Base-by-base conservation (phyloP, 2,888 invertebrate species). In the Brenthis hecate region DNA sequence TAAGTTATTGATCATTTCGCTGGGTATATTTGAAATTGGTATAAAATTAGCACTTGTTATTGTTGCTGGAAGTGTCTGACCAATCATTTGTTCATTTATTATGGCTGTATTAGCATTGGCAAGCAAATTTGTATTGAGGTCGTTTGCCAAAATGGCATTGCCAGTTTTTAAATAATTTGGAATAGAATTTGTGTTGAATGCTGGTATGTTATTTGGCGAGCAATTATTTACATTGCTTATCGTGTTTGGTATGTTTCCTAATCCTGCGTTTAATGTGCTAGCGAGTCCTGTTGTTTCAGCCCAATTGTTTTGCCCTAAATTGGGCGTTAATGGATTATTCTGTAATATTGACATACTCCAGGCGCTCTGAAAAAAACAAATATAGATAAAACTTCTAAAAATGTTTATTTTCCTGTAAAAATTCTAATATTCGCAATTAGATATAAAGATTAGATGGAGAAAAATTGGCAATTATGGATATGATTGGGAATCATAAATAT, bases 1-100 rank as follows among this genome's bases (percentile, higher is more conserved):
- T 6, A 85, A 77, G 14, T 54, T 80, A 11, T 69, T 77, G 1
- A 74, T 63, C 14, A 76, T 69, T 13, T 53, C 68, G n/a, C 51
- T 60, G n/a, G 68, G 70, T 56, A 76, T 67, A 54, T 74, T 73
- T 56, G 67, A 56, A 5, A 66, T 54, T 57, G 72, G 70, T 16
- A 72, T 32, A 13, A 70, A 60, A 16, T 61, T 72, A 14, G 72
- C 58, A 57, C 69, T 68, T 54, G 72, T 48, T 58, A 70, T 68
- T 51, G 66, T 56, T 14, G 65, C 61, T 51, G 65, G 57, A 5
- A 72, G 28, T 16, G 68, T 50, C n/a, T 68, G 66, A 56, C 51
- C 54, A 28, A 66, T 51, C 4, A 66, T 56, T 6, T 60, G 60
- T 56, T 71, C 73, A 58, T 69, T 74, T 50, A 63, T 50, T 47